Base-by-base conservation (phyloP, 1,140 invertebrate genomes). In the Kradibia gibbosae region DNA sequence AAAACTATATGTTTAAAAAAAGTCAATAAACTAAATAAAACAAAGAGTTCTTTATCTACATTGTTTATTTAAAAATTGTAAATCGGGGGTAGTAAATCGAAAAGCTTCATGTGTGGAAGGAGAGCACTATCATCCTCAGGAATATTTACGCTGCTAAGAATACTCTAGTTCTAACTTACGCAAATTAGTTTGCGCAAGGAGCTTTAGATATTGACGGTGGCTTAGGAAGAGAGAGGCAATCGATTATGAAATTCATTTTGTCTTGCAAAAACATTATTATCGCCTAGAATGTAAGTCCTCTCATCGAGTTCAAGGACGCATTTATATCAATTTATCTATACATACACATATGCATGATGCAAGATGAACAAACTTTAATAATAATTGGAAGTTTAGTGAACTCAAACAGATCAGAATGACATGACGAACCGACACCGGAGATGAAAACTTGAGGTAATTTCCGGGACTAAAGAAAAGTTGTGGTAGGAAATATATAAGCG, bases 401-500 rank as follows among this genome's bases (percentile, higher is more conserved):
- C 22, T 20, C 34, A 57, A 20, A 20, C 3, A 57, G 17, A 11
- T 28, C 11, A 25, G 67, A 31, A 42, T 45, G 70, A 1, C 10
- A 50, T 3, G 73, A 22, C 36, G 70, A n/a, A 28, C 39, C 53
- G 60, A 48, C 65, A 62, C 80, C 80, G 80, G 80, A 82, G 80
- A 82, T 82, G 75, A 75, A 82, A 82, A 67, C 80, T 67, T 53
- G 75, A 82, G 67, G 80, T 82, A 82, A 82, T 82, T 82, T 82
- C 80, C 80, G 80, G 80, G 11, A 39, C 28, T 3, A n/a, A 45
- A 39, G 25, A n/a, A 28, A 4, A 42, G 13, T 45, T 20, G 34
- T 20, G 25, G 39, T 1, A 70, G 36, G 67, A 70, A n/a, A 71
- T 48, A 39, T 34, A 53, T 34, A 42, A 34, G 36, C 55, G 72